Base-by-base conservation (phyloP, 2,888 invertebrate species). In the Calameuta pallipes region DNA sequence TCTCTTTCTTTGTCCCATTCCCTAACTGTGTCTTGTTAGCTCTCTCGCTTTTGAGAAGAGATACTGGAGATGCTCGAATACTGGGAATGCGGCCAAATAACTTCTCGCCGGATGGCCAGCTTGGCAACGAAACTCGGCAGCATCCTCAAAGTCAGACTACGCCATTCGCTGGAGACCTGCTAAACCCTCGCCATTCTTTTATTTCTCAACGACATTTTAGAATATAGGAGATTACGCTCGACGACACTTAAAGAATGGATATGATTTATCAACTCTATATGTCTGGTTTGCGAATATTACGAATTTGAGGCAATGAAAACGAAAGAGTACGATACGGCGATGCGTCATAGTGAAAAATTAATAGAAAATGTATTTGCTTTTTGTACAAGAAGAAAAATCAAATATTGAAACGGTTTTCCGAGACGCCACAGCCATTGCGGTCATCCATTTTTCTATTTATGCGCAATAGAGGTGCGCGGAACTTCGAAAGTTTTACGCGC, bases 101-200 rank as follows among this genome's bases (percentile, higher is more conserved):
- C 71, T 71, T 71, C 71, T 71, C 71, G 31, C 71, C 33, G 71
- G 71, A 71, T 71, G 71, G 71, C 71, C 33, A 71, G 71, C 71
- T 71, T 71, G 71, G 71, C 71, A 71, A 23, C 31, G 71, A 34
- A 71, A 34, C 71, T 71, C 31, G 71, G 34, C 31, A 71, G 71
- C 33, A 31, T 31, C 71, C 71, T 71, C 56, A 56, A 56, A 56
- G 56, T 56, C 56, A 9, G 56, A 56, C 56, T 56, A 56, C 56
- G 56, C 56, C 23, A 56, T 56, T 56, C 56, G 56, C 56, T 56
- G 56, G 56, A 56, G 56, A 56, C 23, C 23, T 56, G 56, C 56
- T 56, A 56, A 23, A 56, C 23, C 23, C 23, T 56, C 1, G 9
- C 56, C 23, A 56, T 56, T 56, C 56, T 56, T 56, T 56, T 56